A percentile compares a stretch with the other conserved stretches of the same genome.
phyloP scores from a whole-genome alignment of 2,888 invertebrate species.

The Catocala sponsa region DNA sequence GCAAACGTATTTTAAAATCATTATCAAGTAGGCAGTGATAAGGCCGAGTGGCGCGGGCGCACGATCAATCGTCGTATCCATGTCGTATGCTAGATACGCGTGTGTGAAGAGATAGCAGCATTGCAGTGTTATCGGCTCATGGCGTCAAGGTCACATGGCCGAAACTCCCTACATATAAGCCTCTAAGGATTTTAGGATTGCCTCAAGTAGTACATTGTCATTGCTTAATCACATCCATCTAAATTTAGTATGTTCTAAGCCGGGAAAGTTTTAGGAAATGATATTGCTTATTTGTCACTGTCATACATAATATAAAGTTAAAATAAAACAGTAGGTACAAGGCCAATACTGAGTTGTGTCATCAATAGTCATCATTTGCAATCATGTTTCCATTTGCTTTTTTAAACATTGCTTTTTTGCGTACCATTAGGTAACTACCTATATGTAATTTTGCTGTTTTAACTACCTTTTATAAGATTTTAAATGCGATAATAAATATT shows the following conservation, averaged over 20 bases:
- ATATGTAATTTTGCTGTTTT: too few relatives aligned
- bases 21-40: conserved; percentile 80
- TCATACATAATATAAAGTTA: too few relatives aligned
- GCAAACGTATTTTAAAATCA: conserved; percentile 81
- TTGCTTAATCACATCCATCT: conserved; percentile 46
- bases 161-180: conserved; percentile 64
- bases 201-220: conserved; percentile 58
- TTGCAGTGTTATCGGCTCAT: conserved; percentile 76
- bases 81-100: conserved; percentile 67
- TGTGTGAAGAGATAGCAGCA: conserved; percentile 66
- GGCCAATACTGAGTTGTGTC: too few relatives aligned
- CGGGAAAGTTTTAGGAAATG: too few relatives aligned
- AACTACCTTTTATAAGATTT: too few relatives aligned
- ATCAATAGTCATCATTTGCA: too few relatives aligned
- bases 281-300: too few relatives aligned
- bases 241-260: conserved; percentile 17
- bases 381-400: too few relatives aligned
- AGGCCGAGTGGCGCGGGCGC: conserved; percentile 62
- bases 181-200: conserved; percentile 65
- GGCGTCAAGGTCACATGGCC: conserved; percentile 71
- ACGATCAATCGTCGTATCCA: conserved; percentile 78
- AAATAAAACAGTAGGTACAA: too few relatives aligned
- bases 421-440: too few relatives aligned
- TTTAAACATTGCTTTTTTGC: too few relatives aligned
- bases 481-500: too few relatives aligned